These are phyloP conservation scores for Chalcosyrphus nemorum DNA, from an alignment of 2,888 invertebrate species.

Conservation along the genomic window DNA sequence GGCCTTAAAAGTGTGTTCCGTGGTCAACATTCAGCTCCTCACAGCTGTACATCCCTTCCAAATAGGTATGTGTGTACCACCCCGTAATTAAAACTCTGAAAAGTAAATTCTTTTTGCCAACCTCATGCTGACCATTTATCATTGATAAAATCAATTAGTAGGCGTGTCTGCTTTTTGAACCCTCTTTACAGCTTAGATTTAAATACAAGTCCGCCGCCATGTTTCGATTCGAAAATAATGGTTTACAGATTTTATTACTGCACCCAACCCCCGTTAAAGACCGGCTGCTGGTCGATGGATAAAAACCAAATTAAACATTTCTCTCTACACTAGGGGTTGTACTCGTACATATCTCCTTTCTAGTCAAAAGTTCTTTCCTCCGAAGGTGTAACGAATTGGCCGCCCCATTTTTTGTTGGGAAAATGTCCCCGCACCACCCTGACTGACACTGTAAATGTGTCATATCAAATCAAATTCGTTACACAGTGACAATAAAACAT, in stretches of 20 bases:
- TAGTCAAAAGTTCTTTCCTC: slow-evolving; percentile 20
- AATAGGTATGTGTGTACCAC: not conserved
- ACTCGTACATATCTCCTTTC: no score
- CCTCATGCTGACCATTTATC: slow-evolving; percentile 34
- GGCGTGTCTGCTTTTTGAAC: slow-evolving; percentile 38
- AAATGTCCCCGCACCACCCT: not conserved
- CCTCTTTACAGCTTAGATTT: slow-evolving; percentile 13
- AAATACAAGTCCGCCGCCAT: slow-evolving; percentile 35
- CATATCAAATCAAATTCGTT: slow-evolving; percentile 71
- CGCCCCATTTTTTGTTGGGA: slow-evolving; percentile 18
- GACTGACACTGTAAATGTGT: slow-evolving; percentile 59
- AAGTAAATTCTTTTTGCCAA: not conserved
- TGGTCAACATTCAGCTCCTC: not conserved
- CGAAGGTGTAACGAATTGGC: slow-evolving; percentile 62
- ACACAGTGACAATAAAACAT: slow-evolving; percentile 68
- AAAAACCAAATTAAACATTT: slow-evolving; percentile 12
- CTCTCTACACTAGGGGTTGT: slow-evolving; percentile 13
- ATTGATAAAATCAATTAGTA: slow-evolving; percentile 34
- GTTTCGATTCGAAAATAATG: not conserved
- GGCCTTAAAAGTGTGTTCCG: no score
- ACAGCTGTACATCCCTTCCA: not conserved
- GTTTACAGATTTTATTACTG: slow-evolving; percentile 2
- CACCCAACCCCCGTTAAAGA: not conserved
- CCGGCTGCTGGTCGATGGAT: slow-evolving; percentile 20
- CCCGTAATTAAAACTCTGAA: not conserved